Conservation (phyloP, 2,113 vertebrate genomes). For the human region GRCh38 chr11:133150001-133150500, state of each 20-base stretch:
- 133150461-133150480: background rate
- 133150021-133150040: accelerated
- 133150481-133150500: background rate
- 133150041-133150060: background rate
- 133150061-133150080: background rate
- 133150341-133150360: background rate
- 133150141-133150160: background rate
- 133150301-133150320: background rate
- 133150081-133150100: background rate
- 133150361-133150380: background rate
- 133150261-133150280: accelerated
- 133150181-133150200: background rate
- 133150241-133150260: accelerated
- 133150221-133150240: accelerated
- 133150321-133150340: background rate
- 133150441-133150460: background rate
- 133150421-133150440: background rate
- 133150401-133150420: background rate
- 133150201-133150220: accelerated
- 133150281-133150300: no score
- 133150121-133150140: accelerated
- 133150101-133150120: background rate
- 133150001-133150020: background rate
- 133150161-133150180: background rate
- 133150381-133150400: no score